Conservation (phyloP, 2,797 vertebrate species). For the Apogon hyalosoma region DNA sequence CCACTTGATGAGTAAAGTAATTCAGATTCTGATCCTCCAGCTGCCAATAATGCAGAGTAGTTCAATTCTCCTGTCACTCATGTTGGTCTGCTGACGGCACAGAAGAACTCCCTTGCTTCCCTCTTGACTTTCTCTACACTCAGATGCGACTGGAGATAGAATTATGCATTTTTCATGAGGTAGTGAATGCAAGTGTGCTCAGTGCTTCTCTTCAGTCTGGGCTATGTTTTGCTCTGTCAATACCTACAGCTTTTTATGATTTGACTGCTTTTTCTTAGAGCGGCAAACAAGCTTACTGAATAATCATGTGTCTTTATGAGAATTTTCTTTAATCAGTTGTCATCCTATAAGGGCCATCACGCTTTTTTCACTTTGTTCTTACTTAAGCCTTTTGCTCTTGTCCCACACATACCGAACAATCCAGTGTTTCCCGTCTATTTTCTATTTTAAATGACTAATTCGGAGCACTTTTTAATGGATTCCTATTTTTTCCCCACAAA, state of each 20-base stretch:
- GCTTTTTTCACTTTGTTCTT: conserved; percentile 17
- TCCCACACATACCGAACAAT: conserved; percentile 18
- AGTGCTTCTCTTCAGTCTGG: conserved; percentile 61
- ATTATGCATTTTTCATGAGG: conserved; percentile 81
- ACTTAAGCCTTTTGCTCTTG: conserved; percentile 11
- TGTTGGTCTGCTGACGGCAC: conserved; percentile 55
- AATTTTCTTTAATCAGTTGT: conserved; percentile 39
- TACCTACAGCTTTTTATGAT: conserved; percentile 66
- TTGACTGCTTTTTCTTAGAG: conserved; percentile 60
- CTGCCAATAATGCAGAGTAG: conserved; percentile 51
- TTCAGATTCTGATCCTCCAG: conserved; percentile 52
- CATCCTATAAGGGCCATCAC: conserved; percentile 42
- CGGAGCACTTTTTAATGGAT: conserved; percentile 1
- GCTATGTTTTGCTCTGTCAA: conserved; percentile 71
- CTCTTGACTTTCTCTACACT: conserved; percentile 68
- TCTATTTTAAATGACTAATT: conserved; percentile 16
- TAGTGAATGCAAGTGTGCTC: conserved; percentile 58
- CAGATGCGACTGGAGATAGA: conserved; percentile 72
- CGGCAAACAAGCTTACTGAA: conserved; percentile 51
- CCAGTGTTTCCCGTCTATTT: conserved; percentile 2
- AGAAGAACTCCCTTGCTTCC: conserved; percentile 62
- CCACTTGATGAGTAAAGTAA: conserved; percentile 62
- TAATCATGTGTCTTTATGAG: conserved; percentile 45
- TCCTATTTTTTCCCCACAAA: neutral
- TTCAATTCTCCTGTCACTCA: conserved; percentile 58